A percentile compares a stretch with the other conserved stretches of the same genome.
Conservation (phyloP, 2,888 invertebrate species). For the Agriopis aurantiaria region DNA sequence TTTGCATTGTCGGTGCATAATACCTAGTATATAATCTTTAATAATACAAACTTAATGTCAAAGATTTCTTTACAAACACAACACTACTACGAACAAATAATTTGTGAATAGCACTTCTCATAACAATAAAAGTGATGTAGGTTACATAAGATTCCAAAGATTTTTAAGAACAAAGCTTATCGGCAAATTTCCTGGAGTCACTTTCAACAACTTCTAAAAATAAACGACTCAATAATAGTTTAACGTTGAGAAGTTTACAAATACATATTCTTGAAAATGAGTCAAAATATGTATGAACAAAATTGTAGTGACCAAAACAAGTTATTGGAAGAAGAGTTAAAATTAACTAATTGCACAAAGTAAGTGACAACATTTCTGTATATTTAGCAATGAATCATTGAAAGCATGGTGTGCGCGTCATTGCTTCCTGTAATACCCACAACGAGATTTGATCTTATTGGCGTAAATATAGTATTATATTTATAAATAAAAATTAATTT, state of each 20-base stretch:
- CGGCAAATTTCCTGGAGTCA: too few relatives aligned
- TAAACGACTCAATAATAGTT: not conserved
- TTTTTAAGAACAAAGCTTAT: too few relatives aligned
- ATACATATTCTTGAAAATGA: not conserved
- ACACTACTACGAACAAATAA: not conserved
- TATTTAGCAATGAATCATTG: constrained; percentile 17
- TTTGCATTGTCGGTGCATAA: not conserved
- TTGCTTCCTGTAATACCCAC: constrained; percentile 7
- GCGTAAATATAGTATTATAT: not conserved
- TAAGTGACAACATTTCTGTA: constrained; percentile 22
- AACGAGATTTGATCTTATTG: not conserved
- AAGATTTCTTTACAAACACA: not conserved
- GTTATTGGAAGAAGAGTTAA: constrained; percentile 10
- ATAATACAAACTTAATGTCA: not conserved
- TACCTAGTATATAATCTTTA: too few relatives aligned
- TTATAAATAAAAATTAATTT: not conserved
- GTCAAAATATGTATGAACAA: constrained; percentile 7
- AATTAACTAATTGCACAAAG: constrained; percentile 16
- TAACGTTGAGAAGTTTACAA: not conserved
- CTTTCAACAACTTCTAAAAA: not conserved
- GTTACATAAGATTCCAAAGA: too few relatives aligned
- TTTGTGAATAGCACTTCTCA: too few relatives aligned
- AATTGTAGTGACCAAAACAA: constrained; percentile 1
- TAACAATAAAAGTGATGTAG: too few relatives aligned
- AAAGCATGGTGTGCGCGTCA: constrained; percentile 31